Conservation (phyloP, 2,113 vertebrate species). For the Saguinus imperator region DNA sequence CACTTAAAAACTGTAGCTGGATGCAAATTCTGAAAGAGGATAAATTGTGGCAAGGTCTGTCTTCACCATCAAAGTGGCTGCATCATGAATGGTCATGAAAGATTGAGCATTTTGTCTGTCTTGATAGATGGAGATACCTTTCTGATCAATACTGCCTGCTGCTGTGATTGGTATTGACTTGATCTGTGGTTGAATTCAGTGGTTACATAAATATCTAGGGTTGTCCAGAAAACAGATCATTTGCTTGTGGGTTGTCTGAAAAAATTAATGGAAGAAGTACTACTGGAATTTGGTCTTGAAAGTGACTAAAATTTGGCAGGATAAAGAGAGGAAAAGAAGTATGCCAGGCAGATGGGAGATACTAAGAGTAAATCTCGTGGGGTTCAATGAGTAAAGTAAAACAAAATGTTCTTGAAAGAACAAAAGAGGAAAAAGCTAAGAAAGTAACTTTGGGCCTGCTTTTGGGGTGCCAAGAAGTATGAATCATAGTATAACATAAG, state of each 20-base stretch:
- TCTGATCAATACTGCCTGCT: conserved; percentile 49
- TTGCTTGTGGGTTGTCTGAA: background rate
- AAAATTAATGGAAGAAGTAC: background rate
- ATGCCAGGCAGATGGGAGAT: background rate
- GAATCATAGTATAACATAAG: background rate
- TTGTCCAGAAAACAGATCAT: background rate
- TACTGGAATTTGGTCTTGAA: background rate
- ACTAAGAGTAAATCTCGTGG: background rate
- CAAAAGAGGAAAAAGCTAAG: background rate
- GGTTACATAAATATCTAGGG: background rate
- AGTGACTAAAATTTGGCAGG: background rate
- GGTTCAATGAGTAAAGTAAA: background rate
- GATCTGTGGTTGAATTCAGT: conserved; percentile 6
- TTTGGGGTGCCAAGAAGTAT: background rate
- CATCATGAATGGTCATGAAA: conserved; percentile 50
- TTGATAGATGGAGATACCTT: conserved; percentile 52
- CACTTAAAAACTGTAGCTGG: background rate
- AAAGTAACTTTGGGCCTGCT: background rate
- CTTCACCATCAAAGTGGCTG: background rate
- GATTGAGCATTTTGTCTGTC: conserved; percentile 50
- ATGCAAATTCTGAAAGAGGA: conserved; percentile 5
- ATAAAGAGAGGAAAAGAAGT: background rate
- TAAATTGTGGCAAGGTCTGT: background rate
- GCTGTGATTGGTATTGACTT: conserved; percentile 54
- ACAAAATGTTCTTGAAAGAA: background rate